A percentile compares a stretch with the other conserved stretches of the same genome.
phyloP scores from a whole-genome alignment of 2,797 vertebrate species.

The Enteromius anoplus region DNA sequence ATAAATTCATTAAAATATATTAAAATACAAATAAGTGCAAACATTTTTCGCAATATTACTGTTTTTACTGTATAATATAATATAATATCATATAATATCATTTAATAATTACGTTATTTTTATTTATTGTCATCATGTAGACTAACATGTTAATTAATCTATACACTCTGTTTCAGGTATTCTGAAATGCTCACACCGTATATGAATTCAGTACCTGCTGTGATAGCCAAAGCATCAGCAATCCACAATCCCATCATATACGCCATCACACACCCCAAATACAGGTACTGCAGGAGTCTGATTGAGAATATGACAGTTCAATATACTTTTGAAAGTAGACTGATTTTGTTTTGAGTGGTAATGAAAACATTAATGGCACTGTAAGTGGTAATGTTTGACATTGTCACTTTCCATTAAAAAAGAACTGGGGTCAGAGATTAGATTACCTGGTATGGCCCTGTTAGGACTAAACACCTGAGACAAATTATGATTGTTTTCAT shows the following conservation, averaged over 20 bases:
- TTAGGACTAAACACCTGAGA: slow-evolving; percentile 2
- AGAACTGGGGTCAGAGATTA: slow-evolving; percentile 6
- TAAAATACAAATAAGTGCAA: background rate
- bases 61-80: background rate
- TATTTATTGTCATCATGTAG: background rate
- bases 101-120: background rate
- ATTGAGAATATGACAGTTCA: background rate
- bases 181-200: slow-evolving; percentile 88
- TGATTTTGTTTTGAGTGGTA: background rate
- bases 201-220: slow-evolving; percentile 90
- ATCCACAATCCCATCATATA: slow-evolving; percentile 98
- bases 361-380: background rate
- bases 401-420: background rate
- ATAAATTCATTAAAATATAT: background rate
- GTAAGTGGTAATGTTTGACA: background rate
- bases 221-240: slow-evolving; percentile 95
- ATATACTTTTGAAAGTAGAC: background rate
- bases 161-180: slow-evolving; percentile 74
- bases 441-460: background rate
- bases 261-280: slow-evolving; percentile 93
- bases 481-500: slow-evolving; percentile 37
- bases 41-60: background rate
- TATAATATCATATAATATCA: background rate
- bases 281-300: slow-evolving; percentile 78
- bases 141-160: background rate